phyloP scores from a whole-genome alignment of 2,113 vertebrate species.

The Charina bottae region DNA sequence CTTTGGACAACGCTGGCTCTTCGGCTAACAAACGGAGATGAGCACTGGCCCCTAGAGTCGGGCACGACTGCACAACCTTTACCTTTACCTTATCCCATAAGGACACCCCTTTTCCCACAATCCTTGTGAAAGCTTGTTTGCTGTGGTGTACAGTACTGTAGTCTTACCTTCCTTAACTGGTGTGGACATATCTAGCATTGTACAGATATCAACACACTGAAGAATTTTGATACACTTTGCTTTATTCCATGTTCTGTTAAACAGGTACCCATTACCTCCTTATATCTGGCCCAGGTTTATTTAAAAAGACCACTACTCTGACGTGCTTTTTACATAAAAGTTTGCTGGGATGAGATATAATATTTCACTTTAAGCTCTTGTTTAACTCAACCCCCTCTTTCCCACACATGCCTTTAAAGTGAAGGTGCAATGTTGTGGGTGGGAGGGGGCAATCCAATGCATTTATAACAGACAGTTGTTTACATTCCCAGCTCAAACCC shows the following conservation, averaged over 20 bases:
- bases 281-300: background rate
- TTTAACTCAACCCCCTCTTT: background rate
- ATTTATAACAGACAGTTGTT: background rate
- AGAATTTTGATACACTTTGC: background rate
- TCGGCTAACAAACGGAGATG: too few species aligned
- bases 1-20: too few species aligned
- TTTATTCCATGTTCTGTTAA: background rate
- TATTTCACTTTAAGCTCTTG: background rate
- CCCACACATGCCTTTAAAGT: background rate
- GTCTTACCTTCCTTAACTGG: too few species aligned
- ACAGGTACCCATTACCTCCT: background rate
- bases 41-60: too few species aligned
- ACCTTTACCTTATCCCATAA: background rate
- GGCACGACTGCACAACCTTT: too few species aligned
- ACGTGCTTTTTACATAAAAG: background rate
- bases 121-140: background rate
- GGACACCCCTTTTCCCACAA: background rate
- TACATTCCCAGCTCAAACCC: background rate
- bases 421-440: background rate
- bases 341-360: background rate
- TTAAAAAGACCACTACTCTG: background rate
- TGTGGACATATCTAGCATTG: background rate
- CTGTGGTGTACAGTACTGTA: background rate
- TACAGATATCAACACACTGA: background rate
- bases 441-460: background rate